Base-by-base conservation (phyloP, 2,113 vertebrate genomes). In the Grammomys dolichurus region DNA sequence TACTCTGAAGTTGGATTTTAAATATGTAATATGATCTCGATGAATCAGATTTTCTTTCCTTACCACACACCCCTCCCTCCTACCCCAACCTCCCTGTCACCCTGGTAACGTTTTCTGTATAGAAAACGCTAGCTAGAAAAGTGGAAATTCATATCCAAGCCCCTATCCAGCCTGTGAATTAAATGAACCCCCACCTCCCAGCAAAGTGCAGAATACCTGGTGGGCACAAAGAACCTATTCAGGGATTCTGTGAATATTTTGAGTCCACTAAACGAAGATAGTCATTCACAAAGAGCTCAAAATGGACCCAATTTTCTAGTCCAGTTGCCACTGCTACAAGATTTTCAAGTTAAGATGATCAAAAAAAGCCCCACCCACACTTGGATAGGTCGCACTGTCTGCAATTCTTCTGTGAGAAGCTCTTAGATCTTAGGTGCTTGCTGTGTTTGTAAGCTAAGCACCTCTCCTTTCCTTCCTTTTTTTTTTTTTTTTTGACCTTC, bases 1-100 rank as follows among this genome's bases (percentile, higher is more conserved):
- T 82, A 92, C 58, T 73, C 54, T 24, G 20, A 93, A 48, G 69
- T 56, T 67, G 36, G 46, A 69, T 95, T 93, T 91, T 87, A 89
- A 93, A 73, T 13, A 56, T 5, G 4, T 43, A 43, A 76, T 76
- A 48, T 90, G 40, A 76, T 80, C 95, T 69, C 40, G 43, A 60
- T 58, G 69, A 94, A 48, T 70, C 69, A n/a, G 63, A 43, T 58
- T 70, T 14, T 94, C 89, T 82, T 89, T 93, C 73, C 60, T 87
- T 20, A 75, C 13, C 5, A 33, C 8, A n/a, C 19, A 19, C 10
- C 46, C 10, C 1, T 46, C 46, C n/a, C n/a, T 24, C 26, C 19
- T 46, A 24, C 11, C 19, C 73, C 54, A 90, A 56, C 56, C 90
- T 92, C 90, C 69, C 40, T 69, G 69, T 86, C 67, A 63, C 1